Evolutionary conservation across 2,797 vertebrate species (phyloP).

Genomic region (Phataginus tetradactyla): DNA sequence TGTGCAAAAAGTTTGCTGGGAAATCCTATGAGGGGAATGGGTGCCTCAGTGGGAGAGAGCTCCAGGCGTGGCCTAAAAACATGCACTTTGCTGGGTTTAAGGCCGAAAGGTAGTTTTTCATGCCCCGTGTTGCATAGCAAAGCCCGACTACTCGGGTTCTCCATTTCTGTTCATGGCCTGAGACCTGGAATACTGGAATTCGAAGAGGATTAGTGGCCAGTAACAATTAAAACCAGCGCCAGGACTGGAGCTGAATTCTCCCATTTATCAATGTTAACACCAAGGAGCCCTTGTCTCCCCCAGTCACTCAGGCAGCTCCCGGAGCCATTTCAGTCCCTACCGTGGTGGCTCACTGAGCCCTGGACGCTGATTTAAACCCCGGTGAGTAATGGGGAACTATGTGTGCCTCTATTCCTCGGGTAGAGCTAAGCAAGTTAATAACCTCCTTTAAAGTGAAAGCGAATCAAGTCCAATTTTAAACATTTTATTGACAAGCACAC

Average conservation of each 20-base stretch:
- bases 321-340: slow-evolving; percentile 80
- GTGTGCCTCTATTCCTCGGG: slow-evolving; percentile 75
- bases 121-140: accelerated
- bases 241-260: slow-evolving; percentile 72
- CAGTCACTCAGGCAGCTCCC: slow-evolving; percentile 81
- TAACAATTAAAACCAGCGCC: neutral
- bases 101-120: neutral
- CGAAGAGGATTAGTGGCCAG: neutral
- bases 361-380: slow-evolving; percentile 84
- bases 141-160: accelerated
- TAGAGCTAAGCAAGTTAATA: slow-evolving; percentile 84
- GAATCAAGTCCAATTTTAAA: slow-evolving; percentile 84
- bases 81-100: neutral
- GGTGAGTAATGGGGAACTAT: slow-evolving; percentile 80
- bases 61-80: neutral
- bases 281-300: slow-evolving; percentile 77
- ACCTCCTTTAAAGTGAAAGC: slow-evolving; percentile 83
- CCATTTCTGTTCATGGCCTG: accelerated
- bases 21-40: neutral
- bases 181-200: neutral
- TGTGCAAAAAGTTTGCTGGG: neutral
- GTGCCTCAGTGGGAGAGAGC: neutral
- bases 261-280: slow-evolving; percentile 85
- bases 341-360: slow-evolving; percentile 77
- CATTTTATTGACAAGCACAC: slow-evolving; percentile 84